Evolutionary conservation across 2,113 vertebrate genomes (phyloP).

Genomic region (Oryctolagus cuniculus): mOryCun1.1 NC_091443.1:79637001-79637500

Average conservation of each 20-base stretch:
- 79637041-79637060: neutral
- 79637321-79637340: neutral
- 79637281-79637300: conserved; percentile 5
- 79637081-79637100: neutral
- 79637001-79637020: neutral
- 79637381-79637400: neutral
- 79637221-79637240: neutral
- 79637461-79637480: too few relatives aligned
- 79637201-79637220: neutral
- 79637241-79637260: neutral
- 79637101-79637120: neutral
- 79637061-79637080: conserved; percentile 10
- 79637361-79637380: neutral
- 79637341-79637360: neutral
- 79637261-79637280: neutral
- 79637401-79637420: too few relatives aligned
- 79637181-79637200: neutral
- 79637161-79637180: neutral
- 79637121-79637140: neutral
- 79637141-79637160: neutral
- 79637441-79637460: too few relatives aligned
- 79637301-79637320: neutral
- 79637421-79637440: too few relatives aligned
- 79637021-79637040: conserved; percentile 27
- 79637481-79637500: too few relatives aligned